Percentiles rank a stretch among this genome's conserved stretches.
These are phyloP conservation scores for Aelia acuminata DNA, from an alignment of 2,888 invertebrate genomes.

Conservation along the genomic window DNA sequence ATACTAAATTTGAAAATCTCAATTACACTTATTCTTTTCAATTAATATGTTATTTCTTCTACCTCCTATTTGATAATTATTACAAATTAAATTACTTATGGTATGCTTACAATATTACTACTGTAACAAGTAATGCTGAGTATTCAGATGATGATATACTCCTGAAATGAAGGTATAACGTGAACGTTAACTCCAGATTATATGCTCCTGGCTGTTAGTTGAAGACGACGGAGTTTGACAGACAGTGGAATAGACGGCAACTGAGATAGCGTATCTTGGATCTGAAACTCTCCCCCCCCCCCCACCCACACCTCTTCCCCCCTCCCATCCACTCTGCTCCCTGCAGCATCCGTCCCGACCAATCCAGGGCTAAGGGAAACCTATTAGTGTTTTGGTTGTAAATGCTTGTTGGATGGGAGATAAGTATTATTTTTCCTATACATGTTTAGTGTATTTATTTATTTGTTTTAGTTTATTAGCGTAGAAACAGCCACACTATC, in stretches of 20 bases:
- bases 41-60: too few relatives aligned
- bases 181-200: neutral
- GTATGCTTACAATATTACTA: too few relatives aligned
- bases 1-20: too few relatives aligned
- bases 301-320: too few relatives aligned
- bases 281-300: neutral
- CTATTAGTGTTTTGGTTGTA: neutral
- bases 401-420: neutral
- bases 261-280: neutral
- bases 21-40: too few relatives aligned
- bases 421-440: neutral
- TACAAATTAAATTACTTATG: too few relatives aligned
- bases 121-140: neutral
- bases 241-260: neutral
- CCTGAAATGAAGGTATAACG: neutral
- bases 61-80: too few relatives aligned
- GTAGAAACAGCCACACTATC: too few relatives aligned
- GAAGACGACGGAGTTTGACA: slow-evolving; percentile 9
- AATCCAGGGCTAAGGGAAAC: neutral
- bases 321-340: neutral
- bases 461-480: too few relatives aligned
- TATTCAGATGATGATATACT: neutral
- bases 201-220: neutral
- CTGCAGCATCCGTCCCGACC: neutral
- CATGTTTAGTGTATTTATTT: too few relatives aligned